These are phyloP conservation scores for Ichneumon xanthorius DNA, from an alignment of 2,888 invertebrate species.

Conservation along the genomic window DNA sequence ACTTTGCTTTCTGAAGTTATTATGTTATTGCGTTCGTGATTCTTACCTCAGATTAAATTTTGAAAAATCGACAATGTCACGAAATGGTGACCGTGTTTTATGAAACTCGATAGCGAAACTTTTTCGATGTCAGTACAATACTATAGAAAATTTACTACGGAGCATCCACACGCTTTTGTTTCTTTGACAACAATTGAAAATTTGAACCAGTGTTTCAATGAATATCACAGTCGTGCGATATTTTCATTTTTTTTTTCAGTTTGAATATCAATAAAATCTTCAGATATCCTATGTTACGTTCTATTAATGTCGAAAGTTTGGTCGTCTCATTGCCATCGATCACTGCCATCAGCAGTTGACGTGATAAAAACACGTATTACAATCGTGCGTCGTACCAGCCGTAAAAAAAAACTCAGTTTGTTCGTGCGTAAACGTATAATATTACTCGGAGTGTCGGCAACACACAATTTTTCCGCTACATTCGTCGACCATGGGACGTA, in stretches of 20 bases:
- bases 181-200: no score
- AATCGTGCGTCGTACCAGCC: background rate
- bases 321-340: background rate
- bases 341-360: no score
- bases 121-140: background rate
- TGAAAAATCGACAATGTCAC: no score
- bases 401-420: conserved; percentile 34
- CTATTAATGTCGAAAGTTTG: background rate
- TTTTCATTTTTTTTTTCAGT: background rate
- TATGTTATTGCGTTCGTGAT: background rate
- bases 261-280: background rate
- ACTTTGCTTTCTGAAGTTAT: background rate
- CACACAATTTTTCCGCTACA: conserved; percentile 31
- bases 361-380: background rate
- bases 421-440: conserved; percentile 4
- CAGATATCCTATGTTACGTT: background rate
- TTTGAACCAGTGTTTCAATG: background rate
- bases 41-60: background rate
- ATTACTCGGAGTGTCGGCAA: conserved; percentile 9
- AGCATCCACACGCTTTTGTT: no score
- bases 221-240: background rate
- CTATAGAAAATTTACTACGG: background rate
- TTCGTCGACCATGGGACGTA: conserved; percentile 40
- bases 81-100: background rate
- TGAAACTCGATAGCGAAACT: background rate